Evolutionary conservation across 2,888 invertebrate species (phyloP), one percentile per base, ranked within the genome.

Genomic region (Drosophila engyochracea): DNA sequence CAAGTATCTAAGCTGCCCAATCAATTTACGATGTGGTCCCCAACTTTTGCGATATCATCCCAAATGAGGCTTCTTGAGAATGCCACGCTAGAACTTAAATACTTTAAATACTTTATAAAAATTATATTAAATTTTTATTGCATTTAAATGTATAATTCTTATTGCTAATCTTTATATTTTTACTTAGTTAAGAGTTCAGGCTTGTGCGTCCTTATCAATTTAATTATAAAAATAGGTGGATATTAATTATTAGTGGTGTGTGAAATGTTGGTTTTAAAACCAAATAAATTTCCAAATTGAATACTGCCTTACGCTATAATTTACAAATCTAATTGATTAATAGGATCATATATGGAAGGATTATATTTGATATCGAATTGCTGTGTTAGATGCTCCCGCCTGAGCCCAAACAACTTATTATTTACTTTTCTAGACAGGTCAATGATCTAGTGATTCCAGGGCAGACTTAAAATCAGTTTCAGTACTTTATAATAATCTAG

Each of bases 1-100:
- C 19, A 55, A 57, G 28, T 58, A 35, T 64, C 35, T 60, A 44
- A 73, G 74, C 58, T 41, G 35, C 25, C 58, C 55, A 58, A 44
- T 41, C 22, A 31, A 33, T 25, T 31, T 19, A 22, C 19, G 10
- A 19, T 41, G 31, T 53, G n/a, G 7, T 31, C 22, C 7, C 22
- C 14, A 25, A 25, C 41, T 0, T 41, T 31, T 22, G n/a, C 31
- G 31, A 31, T 19, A 16, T 44, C 30, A 16, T 22, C 39, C 10
- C 9, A 28, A 57, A 9, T 30, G 14, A n/a, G 3, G 39, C 6
- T 39, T 55, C 28, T 10, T 5, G 9, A 25, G 16, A 5, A 31
- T 4, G 53, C n/a, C 31, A 14, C n/a, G 33, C 22, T n/a, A 7
- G 6, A 37, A 19, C 37, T 37, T 35, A 35, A 14, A 35, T 35